Percentiles rank a stretch among this genome's conserved stretches.
phyloP scores from a whole-genome alignment of 2,113 vertebrate genomes.

The Cygnus atratus region DNA sequence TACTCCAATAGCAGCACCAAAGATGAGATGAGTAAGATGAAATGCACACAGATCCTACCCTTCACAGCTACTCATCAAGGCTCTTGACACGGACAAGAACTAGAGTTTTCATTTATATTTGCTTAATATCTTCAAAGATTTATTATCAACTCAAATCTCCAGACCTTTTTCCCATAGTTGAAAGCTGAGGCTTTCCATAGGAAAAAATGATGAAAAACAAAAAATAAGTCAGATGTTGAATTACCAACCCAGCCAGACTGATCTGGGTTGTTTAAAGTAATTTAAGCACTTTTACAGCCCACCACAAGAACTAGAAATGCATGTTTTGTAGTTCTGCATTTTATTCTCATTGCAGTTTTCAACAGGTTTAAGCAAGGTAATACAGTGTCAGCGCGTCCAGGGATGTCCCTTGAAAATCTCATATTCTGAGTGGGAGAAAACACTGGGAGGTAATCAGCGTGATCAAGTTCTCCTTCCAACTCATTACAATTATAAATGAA shows the following conservation, averaged over 20 bases:
- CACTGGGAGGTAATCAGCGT: neutral
- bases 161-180: neutral
- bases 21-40: neutral
- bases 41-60: neutral
- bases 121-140: neutral
- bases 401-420: neutral
- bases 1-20: neutral
- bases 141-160: neutral
- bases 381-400: neutral
- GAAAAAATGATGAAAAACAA: neutral
- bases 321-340: neutral
- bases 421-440: neutral
- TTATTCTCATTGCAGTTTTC: neutral
- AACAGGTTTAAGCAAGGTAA: neutral
- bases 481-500: neutral
- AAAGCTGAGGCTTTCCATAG: neutral
- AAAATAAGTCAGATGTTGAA: neutral
- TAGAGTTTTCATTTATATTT: neutral
- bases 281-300: neutral
- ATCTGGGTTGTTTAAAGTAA: neutral
- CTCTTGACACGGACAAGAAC: neutral
- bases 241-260: neutral
- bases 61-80: neutral
- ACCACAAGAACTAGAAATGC: neutral
- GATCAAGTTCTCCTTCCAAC: neutral